phyloP scores from a whole-genome alignment of 2,888 invertebrate genomes.

The Lomographa bimaculata region DNA sequence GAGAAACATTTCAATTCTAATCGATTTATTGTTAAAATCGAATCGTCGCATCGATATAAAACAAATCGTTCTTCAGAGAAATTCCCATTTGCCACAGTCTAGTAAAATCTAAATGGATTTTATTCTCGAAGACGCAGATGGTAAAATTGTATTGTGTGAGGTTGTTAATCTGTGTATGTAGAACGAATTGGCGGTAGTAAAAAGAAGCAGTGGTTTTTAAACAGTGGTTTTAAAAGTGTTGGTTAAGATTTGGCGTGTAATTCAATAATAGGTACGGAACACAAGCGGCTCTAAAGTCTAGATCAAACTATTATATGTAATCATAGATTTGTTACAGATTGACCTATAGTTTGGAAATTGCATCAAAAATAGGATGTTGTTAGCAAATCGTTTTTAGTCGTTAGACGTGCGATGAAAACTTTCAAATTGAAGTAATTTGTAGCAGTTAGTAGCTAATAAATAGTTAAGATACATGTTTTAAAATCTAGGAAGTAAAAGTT shows the following conservation, averaged over 20 bases:
- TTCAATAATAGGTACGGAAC: conserved; percentile 74
- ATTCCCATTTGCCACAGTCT: conserved; percentile 50
- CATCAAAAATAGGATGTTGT: conserved; percentile 28
- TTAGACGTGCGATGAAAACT: conserved; percentile 39
- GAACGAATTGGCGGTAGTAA: conserved; percentile 60
- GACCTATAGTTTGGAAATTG: conserved; percentile 43
- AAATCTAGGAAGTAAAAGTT: conserved; percentile 14
- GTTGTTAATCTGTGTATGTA: conserved; percentile 50
- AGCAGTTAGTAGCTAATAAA: conserved; percentile 7
- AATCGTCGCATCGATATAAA: conserved; percentile 68
- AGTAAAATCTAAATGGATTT: conserved; percentile 39
- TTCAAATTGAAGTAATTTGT: conserved; percentile 36
- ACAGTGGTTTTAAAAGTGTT: conserved; percentile 59
- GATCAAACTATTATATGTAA: conserved; percentile 65
- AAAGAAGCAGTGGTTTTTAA: conserved; percentile 55
- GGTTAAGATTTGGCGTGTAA: conserved; percentile 69
- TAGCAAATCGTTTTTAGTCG: conserved; percentile 41
- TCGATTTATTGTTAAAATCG: conserved; percentile 70
- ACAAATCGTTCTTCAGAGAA: conserved; percentile 59
- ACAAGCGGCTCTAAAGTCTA: conserved; percentile 73
- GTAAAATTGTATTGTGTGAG: conserved; percentile 32
- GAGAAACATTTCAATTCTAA: conserved; percentile 69
- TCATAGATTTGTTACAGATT: conserved; percentile 70
- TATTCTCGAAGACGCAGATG: conserved; percentile 38
- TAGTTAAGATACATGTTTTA: conserved; percentile 4